Evolutionary conservation across 2,888 invertebrate species (phyloP), one percentile per base, ranked within the genome.

Genomic region (Xylota sylvarum): DNA sequence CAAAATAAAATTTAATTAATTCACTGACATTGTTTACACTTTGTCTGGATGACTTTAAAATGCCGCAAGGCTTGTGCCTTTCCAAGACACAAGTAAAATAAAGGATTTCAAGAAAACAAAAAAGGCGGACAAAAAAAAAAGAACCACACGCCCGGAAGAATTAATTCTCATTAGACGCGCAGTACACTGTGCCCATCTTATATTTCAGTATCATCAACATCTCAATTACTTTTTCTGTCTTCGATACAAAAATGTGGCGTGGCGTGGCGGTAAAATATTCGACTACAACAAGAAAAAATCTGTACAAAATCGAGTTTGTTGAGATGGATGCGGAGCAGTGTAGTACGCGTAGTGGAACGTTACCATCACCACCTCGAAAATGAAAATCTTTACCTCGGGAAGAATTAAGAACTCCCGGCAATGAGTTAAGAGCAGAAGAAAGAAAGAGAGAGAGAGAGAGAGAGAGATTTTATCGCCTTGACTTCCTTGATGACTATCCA

Each of bases 401-500:
- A 40, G 70, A 58, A 32, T 73, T 70, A 78, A 70, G 60, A 69
- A 67, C 60, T 78, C 48, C 55, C 67, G 83, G 83, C 83, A 48
- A 58, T 43, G 23, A 30, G 65, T 32, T 12, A 32, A 64, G 35
- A 30, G 35, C 9, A 48, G 32, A 9, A 30, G 6, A 1, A 23
- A 23, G 32, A 23, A 30, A 17, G 17, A 64, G 73, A 79, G 17
- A 17, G 23, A 40, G 12, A 23, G 12, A 1, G 37, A 17, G 37
- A 17, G 43, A 30, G 14, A 60, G 72, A 73, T 78, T 17, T 55
- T 55, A 73, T 72, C 67, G 32, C 27, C 14, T 19, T 74, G 35
- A 37, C 17, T 43, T 77, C 52, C 67, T 74, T 58, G 62, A 76
- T 78, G 70, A 58, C 76, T 62, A 72, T 85, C 72, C 80, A 76